Conservation (phyloP, 2,888 invertebrate genomes). For the Vannuccia rotundouncinata region DNA sequence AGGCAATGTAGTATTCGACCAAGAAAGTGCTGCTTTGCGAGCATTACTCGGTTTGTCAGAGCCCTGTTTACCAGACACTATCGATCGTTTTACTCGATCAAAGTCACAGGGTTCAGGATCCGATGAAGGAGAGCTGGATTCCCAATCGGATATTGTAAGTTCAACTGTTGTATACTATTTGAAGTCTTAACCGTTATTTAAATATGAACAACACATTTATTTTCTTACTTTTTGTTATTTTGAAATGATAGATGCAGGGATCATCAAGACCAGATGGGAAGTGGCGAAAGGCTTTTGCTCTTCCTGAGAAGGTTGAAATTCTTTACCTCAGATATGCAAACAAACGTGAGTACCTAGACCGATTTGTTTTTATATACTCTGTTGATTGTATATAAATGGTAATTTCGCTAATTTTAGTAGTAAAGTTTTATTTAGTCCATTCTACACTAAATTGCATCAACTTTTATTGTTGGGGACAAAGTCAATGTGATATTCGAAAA, state of each 20-base stretch:
- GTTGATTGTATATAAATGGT: no score
- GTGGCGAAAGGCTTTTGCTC: neutral
- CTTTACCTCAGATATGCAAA: conserved; percentile 8
- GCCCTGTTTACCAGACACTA: neutral
- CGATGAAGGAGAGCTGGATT: neutral
- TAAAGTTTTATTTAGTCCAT: no score
- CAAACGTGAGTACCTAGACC: neutral
- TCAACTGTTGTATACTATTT: no score
- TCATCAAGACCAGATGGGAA: neutral
- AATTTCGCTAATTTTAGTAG: no score
- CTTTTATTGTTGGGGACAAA: no score
- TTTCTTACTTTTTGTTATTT: neutral
- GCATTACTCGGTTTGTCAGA: conserved; percentile 11
- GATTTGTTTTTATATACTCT: no score
- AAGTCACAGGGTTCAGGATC: neutral
- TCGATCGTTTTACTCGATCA: neutral
- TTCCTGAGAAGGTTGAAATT: neutral
- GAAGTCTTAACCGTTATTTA: neutral
- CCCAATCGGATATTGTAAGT: neutral
- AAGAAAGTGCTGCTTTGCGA: neutral
- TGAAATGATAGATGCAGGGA: neutral
- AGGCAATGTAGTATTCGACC: conserved; percentile 22
- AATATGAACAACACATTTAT: neutral
- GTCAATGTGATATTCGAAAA: no score
- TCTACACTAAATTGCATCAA: no score